Conservation (phyloP, 2,113 vertebrate species). For the Peucedramus taeniatus region DNA sequence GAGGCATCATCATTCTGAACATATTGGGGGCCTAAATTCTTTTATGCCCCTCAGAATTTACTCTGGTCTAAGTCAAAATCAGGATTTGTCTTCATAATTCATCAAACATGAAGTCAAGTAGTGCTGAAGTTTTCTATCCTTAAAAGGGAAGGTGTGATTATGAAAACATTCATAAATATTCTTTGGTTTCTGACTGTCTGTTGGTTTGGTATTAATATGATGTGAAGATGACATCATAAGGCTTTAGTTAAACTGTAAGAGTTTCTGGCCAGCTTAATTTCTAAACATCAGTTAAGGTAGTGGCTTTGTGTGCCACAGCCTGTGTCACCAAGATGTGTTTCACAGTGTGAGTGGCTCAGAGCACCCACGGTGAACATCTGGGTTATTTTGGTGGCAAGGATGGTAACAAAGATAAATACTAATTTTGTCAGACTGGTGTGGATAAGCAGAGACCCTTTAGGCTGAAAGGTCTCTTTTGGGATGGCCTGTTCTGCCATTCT, state of each 20-base stretch:
- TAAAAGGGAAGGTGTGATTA: background rate
- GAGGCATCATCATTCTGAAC: background rate
- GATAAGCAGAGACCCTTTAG: background rate
- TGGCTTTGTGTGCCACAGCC: background rate
- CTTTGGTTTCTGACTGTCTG: background rate
- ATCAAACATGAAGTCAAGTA: background rate
- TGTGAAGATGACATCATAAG: background rate
- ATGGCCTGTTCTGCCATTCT: background rate
- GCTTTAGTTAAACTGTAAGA: background rate
- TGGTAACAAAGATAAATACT: background rate
- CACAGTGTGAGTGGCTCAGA: background rate
- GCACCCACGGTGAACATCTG: fast-evolving
- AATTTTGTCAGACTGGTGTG: background rate
- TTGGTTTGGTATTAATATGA: background rate
- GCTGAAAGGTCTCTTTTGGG: background rate
- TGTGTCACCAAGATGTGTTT: background rate
- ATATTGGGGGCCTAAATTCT: background rate
- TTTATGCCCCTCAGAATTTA: background rate
- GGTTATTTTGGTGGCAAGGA: background rate
- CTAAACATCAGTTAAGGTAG: background rate
- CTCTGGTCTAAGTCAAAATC: background rate
- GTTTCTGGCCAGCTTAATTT: background rate
- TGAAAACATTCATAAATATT: background rate
- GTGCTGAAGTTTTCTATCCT: background rate
- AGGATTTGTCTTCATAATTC: background rate